Conservation (phyloP, 1,140 invertebrate species). For the Drosophila gunungcola region DNA sequence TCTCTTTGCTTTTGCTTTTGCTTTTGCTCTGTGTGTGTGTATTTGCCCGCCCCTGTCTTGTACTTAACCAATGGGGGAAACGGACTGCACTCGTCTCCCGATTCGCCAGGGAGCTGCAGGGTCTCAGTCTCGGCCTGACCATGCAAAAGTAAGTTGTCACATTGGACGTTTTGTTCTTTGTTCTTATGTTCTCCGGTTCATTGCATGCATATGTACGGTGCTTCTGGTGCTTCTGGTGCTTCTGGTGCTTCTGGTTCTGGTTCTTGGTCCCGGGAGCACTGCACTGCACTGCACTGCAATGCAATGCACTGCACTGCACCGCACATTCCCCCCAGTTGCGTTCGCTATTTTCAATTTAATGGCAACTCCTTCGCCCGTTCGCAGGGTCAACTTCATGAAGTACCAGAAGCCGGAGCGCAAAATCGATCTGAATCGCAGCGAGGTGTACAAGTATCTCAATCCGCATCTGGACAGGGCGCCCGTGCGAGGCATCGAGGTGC, state of each 20-base stretch:
- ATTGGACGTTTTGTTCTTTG: conserved; percentile 38
- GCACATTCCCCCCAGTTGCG: conserved; percentile 1
- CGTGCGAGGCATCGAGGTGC: conserved; percentile 87
- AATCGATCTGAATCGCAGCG: conserved; percentile 89
- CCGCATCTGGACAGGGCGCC: conserved; percentile 89
- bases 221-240: neutral
- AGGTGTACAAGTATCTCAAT: conserved; percentile 89
- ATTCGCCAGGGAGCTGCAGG: conserved; percentile 65
- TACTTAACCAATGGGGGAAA: conserved; percentile 63
- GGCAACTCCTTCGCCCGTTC: conserved; percentile 13
- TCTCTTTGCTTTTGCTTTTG: conserved; percentile 45
- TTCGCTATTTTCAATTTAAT: conserved; percentile 42
- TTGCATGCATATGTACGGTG: conserved; percentile 27
- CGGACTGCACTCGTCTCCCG: conserved; percentile 11
- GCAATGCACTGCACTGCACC: neutral
- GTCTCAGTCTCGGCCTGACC: conserved; percentile 68
- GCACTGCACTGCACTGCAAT: conserved; percentile 14
- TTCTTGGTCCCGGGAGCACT: conserved; percentile 8
- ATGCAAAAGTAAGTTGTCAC: conserved; percentile 75
- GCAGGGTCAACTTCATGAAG: conserved; percentile 92
- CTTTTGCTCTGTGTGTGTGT: conserved; percentile 31
- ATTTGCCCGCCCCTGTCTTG: conserved; percentile 69
- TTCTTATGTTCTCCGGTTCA: conserved; percentile 39
- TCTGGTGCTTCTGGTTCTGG: neutral
- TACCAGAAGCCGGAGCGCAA: conserved; percentile 90